Percentiles rank a stretch among this genome's conserved stretches.
phyloP scores from a whole-genome alignment of 1,140 invertebrate genomes.

The Papilio helenus region DNA sequence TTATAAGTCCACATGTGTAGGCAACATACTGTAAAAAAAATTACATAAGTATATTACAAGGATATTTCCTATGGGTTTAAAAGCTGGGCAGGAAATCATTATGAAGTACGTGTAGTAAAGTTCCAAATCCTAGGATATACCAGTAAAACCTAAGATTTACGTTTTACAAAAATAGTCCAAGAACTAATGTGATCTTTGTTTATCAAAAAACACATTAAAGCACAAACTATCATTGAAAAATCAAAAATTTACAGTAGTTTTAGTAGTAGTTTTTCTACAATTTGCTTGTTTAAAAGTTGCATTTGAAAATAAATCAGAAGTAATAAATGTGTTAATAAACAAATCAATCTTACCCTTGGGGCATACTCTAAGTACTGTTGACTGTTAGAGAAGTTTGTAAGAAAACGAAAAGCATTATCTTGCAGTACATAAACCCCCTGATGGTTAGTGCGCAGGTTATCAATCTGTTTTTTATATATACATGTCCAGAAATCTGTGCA shows the following conservation, averaged over 20 bases:
- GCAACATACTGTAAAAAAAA: conserved; percentile 90
- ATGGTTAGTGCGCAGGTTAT: conserved; percentile 99
- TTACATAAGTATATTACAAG: not conserved
- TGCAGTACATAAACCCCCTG: conserved; percentile 99
- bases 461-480: conserved; percentile 98
- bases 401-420: conserved; percentile 96
- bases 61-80: not conserved
- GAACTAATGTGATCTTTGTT: no score
- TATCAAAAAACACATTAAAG: no score
- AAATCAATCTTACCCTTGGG: conserved; percentile 86
- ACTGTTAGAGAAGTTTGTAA: conserved; percentile 93
- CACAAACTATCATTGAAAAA: no score
- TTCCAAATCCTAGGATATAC: no score
- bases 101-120: no score
- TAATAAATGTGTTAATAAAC: not conserved
- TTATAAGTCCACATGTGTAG: conserved; percentile 97
- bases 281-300: not conserved
- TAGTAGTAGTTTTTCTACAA: no score
- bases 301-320: not conserved
- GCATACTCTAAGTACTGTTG: conserved; percentile 96
- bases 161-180: no score
- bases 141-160: no score
- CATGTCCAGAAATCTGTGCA: conserved; percentile 99
- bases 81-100: not conserved
- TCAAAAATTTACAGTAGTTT: no score